A percentile compares a stretch with the other conserved stretches of the same genome.
Conservation (phyloP, 2,113 vertebrate genomes). For the Ceratotherium simum region DNA sequence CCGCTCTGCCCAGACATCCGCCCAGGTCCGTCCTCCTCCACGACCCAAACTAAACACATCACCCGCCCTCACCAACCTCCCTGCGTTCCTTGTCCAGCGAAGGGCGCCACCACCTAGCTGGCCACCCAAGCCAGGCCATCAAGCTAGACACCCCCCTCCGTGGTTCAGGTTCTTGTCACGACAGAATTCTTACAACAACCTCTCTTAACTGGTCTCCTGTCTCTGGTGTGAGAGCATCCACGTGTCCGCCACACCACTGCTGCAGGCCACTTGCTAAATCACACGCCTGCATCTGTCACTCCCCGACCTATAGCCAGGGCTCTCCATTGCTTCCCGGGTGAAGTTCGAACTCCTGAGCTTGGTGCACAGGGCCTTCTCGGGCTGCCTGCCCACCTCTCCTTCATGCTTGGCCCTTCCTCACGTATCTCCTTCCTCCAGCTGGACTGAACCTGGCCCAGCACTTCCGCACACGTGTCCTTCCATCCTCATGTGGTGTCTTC, state of each 20-base stretch:
- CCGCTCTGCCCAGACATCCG: background rate
- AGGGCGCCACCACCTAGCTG: background rate
- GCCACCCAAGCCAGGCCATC: background rate
- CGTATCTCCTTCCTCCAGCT: background rate
- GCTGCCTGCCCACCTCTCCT: background rate
- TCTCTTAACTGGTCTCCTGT: background rate
- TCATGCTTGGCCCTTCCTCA: background rate
- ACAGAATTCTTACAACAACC: background rate
- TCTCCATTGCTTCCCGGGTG: background rate
- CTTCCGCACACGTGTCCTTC: background rate
- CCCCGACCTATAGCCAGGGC: background rate
- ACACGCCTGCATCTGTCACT: background rate
- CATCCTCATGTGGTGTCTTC: too few species aligned
- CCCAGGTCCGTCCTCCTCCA: background rate
- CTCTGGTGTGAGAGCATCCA: background rate
- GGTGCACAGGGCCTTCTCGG: background rate
- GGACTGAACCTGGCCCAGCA: background rate
- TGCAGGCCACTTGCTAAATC: background rate
- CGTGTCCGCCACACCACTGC: fast-evolving
- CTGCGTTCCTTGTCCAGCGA: background rate
- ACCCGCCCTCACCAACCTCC: background rate
- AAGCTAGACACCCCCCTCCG: too few species aligned
- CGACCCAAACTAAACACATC: background rate
- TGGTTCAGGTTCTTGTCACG: background rate
- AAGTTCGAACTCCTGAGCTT: background rate